Base-by-base conservation (phyloP, 2,113 vertebrate species). In the Amphilophus citrinellus region DNA sequence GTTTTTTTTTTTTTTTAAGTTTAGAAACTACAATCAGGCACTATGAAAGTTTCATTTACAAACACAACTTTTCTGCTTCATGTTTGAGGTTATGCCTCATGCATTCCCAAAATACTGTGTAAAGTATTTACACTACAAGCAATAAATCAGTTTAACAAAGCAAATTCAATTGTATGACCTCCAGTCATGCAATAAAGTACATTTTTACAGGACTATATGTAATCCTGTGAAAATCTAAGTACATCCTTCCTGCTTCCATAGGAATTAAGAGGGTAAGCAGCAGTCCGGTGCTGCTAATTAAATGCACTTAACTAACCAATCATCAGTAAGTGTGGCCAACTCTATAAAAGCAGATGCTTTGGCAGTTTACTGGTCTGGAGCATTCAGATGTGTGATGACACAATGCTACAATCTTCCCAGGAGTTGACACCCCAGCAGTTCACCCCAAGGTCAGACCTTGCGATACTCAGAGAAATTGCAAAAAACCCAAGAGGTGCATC, bases 91-190 rank as follows among this genome's bases (percentile, higher is more conserved):
- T 0, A 15, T 24, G 30, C 66, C 24, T 32, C 10, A 5, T 73
- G 50, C 66, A 53, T 4, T 50, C 15, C 47, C 47, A 50, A 50
- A 50, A 50, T 13, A 50, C 17, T 2, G 5, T 50, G 47, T 50
- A 17, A 50, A 50, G 47, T 17, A 50, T 50, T 50, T 17, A 17
- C 14, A 50, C 15, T 17, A 17, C 20, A 27, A 59, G 63, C 18
- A 30, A 81, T 7, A 65, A 61, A 76, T 37, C 32, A 2, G 22
- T 61, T 30, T 14, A 66, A 30, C 11, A 71, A 76, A 63, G 53
- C 68, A 73, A 56, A 61, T 20, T 66, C 24, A 61, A 65, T 17
- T 47, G 37, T 60, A 14, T 68, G 71, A 85, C 71, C 77, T 71
- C 7, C 37, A 39, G 8, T 10, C 39, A 10, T 42, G 9, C 3